Base-by-base conservation (phyloP, 2,797 vertebrate genomes). In the Thamnophis elegans region DNA sequence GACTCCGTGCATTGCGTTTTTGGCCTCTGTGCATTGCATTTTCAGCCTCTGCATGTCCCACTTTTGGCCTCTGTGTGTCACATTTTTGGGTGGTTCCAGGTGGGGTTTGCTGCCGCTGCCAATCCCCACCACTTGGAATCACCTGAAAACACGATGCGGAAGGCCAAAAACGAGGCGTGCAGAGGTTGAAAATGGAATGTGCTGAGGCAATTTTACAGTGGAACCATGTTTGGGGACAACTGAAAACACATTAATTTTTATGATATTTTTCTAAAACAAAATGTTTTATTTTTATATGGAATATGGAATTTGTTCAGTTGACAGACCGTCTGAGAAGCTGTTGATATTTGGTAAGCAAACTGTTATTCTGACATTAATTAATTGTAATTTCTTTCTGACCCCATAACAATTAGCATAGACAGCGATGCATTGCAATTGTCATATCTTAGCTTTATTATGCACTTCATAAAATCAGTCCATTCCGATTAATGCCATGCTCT, bases 291-390 rank as follows among this genome's bases (percentile, higher is more conserved):
- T 62, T 95, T 0, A 4, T 0, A 10, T 26, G n/a, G 55, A 87
- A 89, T 12, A 0, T 51, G n/a, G 60, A 36, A 90, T 86, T 89
- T 90, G 42, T 0, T 1, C 86, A 88, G 65, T 22, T 26, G 62
- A n/a, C 32, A 42, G 60, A 22, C 87, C 86, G 6, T 0, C 0
- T 88, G 92, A 93, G 92, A 4, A 0, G 18, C 58, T 54, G 82
- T 56, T 91, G 18, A 1, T 60, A 13, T 82, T 85, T 58, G 62
- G 56, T 68, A 85, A 60, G 26, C 2, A 53, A 60, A 14, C 12
- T 28, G 22, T 91, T 25, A 91, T 42, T 86, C 51, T 60, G 56
- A 53, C 22, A 10, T 91, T 26, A 85, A 82, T 25, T 56, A 92
- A 87, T 32, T 5, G 65, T 91, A 22, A 59, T 94, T 93, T 68